These are phyloP conservation scores for Drosophila nasuta DNA, from an alignment of 1,140 invertebrate genomes.

Conservation along the genomic window DNA sequence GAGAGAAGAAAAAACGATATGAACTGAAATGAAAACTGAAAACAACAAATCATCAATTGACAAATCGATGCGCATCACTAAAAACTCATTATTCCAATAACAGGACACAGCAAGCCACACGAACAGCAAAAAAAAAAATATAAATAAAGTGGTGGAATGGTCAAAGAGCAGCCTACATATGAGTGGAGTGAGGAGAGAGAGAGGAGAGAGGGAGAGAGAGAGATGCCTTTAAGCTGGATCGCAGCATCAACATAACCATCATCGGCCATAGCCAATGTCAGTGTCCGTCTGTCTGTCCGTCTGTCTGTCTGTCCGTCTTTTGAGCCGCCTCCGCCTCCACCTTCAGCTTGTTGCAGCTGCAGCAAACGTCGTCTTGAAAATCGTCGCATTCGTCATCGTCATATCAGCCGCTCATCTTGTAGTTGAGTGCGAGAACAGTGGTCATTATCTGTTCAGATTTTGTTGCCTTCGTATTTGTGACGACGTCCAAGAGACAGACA, in stretches of 20 bases:
- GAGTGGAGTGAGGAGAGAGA: too few species aligned
- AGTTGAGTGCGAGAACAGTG: constrained; percentile 77
- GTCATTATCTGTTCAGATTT: constrained; percentile 77
- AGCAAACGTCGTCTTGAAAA: constrained; percentile 50
- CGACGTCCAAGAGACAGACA: constrained; percentile 25
- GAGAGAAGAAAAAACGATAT: not conserved
- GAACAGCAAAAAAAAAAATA: not conserved
- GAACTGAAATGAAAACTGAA: constrained; percentile 43
- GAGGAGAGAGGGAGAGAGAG: too few species aligned
- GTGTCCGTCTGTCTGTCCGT: constrained; percentile 14
- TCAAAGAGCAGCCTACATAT: too few species aligned
- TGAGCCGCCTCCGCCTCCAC: constrained; percentile 34
- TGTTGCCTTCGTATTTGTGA: constrained; percentile 52
- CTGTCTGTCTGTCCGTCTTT: constrained; percentile 16
- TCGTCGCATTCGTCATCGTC: constrained; percentile 78
- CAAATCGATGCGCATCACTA: constrained; percentile 77
- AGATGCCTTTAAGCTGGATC: too few species aligned
- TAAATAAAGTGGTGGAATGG: too few species aligned
- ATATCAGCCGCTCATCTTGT: constrained; percentile 77
- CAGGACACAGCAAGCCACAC: constrained; percentile 54
- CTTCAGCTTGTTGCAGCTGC: constrained; percentile 13
- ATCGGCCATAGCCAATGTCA: constrained; percentile 22
- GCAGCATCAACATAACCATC: constrained; percentile 60
- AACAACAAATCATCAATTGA: constrained; percentile 79
- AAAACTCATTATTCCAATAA: constrained; percentile 78